These are phyloP conservation scores for Nycticryphes semicollaris DNA, from an alignment of 2,113 vertebrate genomes.

Conservation along the genomic window DNA sequence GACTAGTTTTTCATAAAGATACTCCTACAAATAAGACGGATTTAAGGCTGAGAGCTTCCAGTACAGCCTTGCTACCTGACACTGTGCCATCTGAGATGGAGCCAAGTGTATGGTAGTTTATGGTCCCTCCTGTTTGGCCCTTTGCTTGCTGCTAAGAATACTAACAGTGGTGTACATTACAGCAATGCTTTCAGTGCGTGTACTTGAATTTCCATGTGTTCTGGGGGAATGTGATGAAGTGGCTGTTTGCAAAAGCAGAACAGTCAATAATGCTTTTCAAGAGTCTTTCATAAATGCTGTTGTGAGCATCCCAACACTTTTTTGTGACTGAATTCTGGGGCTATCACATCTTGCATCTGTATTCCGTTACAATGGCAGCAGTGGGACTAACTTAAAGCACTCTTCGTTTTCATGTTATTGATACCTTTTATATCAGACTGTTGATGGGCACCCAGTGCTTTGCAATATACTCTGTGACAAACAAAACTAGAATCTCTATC, in stretches of 20 bases:
- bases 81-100: background rate
- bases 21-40: background rate
- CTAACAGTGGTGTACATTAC: conserved; percentile 33
- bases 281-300: background rate
- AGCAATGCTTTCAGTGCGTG: background rate
- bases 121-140: background rate
- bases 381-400: background rate
- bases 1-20: background rate
- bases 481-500: background rate
- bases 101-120: background rate
- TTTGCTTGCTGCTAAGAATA: conserved; percentile 24
- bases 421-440: background rate
- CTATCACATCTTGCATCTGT: background rate
- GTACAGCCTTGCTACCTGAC: background rate
- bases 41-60: background rate
- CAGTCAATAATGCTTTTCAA: background rate
- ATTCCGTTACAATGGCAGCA: background rate
- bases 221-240: background rate
- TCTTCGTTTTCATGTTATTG: background rate
- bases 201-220: background rate
- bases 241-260: background rate
- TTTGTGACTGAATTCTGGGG: background rate
- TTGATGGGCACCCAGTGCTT: background rate
- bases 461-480: background rate
- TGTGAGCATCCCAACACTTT: background rate